phyloP scores from a whole-genome alignment of 2,113 vertebrate species.

The Ciconia stormi region DNA sequence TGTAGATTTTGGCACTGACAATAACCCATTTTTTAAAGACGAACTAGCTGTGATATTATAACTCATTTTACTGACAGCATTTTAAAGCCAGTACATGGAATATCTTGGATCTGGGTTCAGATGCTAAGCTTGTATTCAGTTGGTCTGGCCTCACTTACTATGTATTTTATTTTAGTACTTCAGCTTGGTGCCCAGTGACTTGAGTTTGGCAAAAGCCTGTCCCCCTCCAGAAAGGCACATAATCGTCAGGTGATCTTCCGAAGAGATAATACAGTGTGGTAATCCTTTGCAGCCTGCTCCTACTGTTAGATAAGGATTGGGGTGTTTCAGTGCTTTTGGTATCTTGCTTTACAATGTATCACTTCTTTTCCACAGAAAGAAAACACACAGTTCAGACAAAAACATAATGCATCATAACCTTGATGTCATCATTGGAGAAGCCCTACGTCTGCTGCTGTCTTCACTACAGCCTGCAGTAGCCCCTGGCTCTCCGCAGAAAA shows the following conservation, averaged over 20 bases:
- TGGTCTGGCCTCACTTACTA: not conserved
- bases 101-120: not conserved
- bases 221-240: not conserved
- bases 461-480: not conserved
- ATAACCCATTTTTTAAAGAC: not conserved
- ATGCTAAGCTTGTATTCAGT: not conserved
- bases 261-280: not conserved
- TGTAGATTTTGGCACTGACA: not conserved
- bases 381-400: not conserved
- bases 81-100: not conserved
- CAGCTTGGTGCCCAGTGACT: not conserved
- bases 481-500: not conserved
- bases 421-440: fast-evolving
- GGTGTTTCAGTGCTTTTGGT: not conserved
- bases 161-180: not conserved
- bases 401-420: not conserved
- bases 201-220: not conserved
- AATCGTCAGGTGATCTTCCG: not conserved
- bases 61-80: not conserved
- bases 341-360: not conserved
- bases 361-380: not conserved
- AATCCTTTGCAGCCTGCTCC: not conserved
- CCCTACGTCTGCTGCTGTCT: not conserved
- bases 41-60: not conserved
- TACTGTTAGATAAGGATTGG: not conserved